phyloP scores from a whole-genome alignment of 2,113 vertebrate genomes.

The Cinclus cinclus region DNA sequence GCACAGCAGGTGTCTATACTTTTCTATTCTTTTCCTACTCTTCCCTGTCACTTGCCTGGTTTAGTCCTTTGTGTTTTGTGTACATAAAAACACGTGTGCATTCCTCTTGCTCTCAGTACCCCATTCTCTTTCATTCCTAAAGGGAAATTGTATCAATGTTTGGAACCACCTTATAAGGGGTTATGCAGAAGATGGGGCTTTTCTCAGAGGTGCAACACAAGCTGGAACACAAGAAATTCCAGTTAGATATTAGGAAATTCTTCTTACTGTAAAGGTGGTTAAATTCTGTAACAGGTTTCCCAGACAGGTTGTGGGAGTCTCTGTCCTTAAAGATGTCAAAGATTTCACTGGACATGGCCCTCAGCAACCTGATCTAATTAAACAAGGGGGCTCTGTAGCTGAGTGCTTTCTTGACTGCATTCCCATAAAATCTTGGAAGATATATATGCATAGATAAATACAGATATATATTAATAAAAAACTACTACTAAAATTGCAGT shows the following conservation, averaged over 20 bases:
- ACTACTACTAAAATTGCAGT: neutral
- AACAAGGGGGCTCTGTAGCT: neutral
- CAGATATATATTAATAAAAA: neutral
- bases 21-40: neutral
- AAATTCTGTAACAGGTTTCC: neutral
- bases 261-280: neutral
- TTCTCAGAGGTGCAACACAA: neutral
- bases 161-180: neutral
- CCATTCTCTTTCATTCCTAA: neutral
- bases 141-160: fast-evolving
- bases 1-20: neutral
- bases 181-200: neutral
- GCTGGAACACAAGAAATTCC: neutral
- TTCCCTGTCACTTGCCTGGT: neutral
- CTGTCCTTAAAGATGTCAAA: neutral
- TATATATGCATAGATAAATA: neutral
- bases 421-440: neutral
- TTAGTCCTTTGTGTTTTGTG: neutral
- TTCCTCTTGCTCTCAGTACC: neutral
- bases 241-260: neutral
- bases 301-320: neutral
- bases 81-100: neutral
- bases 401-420: neutral
- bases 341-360: neutral
- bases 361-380: neutral